phyloP scores from a whole-genome alignment of 2,888 invertebrate species.

The Hemaris fuciformis region DNA sequence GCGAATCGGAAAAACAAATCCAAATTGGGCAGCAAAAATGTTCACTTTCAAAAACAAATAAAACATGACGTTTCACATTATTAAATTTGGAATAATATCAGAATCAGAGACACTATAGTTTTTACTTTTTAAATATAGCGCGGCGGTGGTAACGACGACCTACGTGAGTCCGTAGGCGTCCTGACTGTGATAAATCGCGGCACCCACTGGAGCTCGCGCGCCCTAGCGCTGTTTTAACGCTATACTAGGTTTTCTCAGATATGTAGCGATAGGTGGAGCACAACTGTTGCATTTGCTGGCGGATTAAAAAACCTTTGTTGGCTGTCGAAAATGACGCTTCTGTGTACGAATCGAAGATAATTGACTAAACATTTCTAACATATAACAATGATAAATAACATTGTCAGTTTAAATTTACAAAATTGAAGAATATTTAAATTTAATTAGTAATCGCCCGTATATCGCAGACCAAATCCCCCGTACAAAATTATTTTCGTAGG shows the following conservation, averaged over 20 bases:
- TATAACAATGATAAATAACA: background rate
- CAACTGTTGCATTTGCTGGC: constrained; percentile 44
- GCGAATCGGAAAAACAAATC: background rate
- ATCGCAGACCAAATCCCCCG: background rate
- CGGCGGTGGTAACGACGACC: constrained; percentile 33
- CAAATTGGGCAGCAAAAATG: background rate
- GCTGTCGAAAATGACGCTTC: constrained; percentile 18
- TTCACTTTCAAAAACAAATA: background rate
- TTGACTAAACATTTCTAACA: background rate
- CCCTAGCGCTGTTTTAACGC: constrained; percentile 39
- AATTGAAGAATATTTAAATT: background rate
- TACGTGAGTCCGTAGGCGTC: constrained; percentile 40
- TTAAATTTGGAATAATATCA: background rate
- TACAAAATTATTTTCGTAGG: background rate
- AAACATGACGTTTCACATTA: background rate
- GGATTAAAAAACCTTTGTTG: constrained; percentile 16
- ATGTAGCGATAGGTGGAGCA: constrained; percentile 27
- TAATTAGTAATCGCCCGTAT: background rate
- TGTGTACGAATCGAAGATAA: background rate
- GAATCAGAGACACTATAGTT: background rate
- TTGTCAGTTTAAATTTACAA: background rate
- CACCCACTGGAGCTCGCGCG: constrained; percentile 52
- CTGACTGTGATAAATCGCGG: constrained; percentile 52
- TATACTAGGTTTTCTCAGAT: constrained; percentile 33
- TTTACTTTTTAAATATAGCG: constrained; percentile 41